phyloP scores from a whole-genome alignment of 2,888 invertebrate genomes.

The Arge pagana region DNA sequence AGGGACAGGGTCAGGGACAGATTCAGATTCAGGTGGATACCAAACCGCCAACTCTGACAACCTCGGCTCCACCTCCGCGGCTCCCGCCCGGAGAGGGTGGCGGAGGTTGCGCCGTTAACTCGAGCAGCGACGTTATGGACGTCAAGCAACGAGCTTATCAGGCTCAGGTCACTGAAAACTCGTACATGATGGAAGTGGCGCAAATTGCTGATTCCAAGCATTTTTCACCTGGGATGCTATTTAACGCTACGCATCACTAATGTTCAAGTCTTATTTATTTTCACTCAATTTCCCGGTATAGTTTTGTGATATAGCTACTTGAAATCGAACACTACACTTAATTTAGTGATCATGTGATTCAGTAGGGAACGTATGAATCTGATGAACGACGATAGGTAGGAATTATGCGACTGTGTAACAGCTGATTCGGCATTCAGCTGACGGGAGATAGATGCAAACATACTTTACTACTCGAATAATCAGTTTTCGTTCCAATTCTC shows the following conservation, averaged over 20 bases:
- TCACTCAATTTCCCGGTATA: constrained; percentile 14
- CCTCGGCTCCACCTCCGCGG: constrained; percentile 27
- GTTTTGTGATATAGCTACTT: constrained; percentile 22
- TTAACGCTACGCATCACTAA: constrained; percentile 55
- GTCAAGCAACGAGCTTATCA: constrained; percentile 47
- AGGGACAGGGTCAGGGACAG: constrained; percentile 35
- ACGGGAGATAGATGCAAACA: constrained; percentile 25
- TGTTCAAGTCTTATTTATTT: constrained; percentile 27
- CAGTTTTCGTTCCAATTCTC: too few species aligned
- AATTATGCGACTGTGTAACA: constrained; percentile 37
- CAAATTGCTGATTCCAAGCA: constrained; percentile 47
- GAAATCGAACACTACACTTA: constrained; percentile 14
- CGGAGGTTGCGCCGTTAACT: constrained; percentile 22
- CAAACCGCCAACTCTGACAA: constrained; percentile 13
- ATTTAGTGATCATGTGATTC: constrained; percentile 47
- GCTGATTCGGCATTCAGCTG: constrained; percentile 52
- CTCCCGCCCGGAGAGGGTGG: constrained; percentile 28
- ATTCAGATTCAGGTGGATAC: constrained; percentile 24
- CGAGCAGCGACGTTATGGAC: constrained; percentile 29
- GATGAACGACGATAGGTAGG: constrained; percentile 32
- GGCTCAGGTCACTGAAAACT: constrained; percentile 40
- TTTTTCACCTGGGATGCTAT: constrained; percentile 50
- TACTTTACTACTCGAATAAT: neutral
- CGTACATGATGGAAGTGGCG: constrained; percentile 43
- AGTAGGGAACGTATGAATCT: constrained; percentile 45